Evolutionary conservation across 2,797 vertebrate species (phyloP).

Genomic region (Austrolebias charrua): DNA sequence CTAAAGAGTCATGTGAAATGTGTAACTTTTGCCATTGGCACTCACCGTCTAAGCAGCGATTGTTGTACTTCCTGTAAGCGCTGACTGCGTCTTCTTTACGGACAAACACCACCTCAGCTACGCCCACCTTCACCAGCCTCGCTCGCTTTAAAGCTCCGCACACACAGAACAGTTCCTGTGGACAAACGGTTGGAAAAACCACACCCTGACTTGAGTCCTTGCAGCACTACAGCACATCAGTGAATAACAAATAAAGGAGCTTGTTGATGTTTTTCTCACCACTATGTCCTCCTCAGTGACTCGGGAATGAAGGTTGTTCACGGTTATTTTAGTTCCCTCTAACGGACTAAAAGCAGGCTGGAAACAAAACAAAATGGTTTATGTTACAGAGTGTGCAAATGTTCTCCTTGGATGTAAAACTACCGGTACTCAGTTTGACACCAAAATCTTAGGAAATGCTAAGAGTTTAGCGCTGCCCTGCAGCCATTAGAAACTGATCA

Average conservation of each 20-base stretch:
- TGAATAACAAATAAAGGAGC: background rate
- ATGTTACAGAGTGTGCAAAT: background rate
- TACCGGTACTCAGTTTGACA: too few relatives aligned
- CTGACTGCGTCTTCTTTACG: slow-evolving; percentile 96
- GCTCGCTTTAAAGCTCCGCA: slow-evolving; percentile 96
- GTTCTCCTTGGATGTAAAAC: background rate
- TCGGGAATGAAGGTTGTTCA: slow-evolving; percentile 94
- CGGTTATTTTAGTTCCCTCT: slow-evolving; percentile 98
- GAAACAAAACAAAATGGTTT: background rate
- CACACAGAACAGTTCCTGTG: slow-evolving; percentile 95
- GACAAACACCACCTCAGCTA: slow-evolving; percentile 97
- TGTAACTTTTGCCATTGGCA: slow-evolving; percentile 24
- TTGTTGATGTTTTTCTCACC: slow-evolving; percentile 77
- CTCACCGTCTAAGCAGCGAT: slow-evolving; percentile 95
- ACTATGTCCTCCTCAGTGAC: slow-evolving; percentile 98
- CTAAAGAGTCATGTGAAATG: background rate
- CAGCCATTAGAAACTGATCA: too few relatives aligned
- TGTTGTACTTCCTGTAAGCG: slow-evolving; percentile 98
- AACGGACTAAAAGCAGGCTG: slow-evolving; percentile 89
- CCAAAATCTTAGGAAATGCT: too few relatives aligned
- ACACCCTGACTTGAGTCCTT: slow-evolving; percentile 23
- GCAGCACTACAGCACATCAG: background rate
- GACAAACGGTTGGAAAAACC: slow-evolving; percentile 19
- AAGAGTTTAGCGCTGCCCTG: too few relatives aligned
- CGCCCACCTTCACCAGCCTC: slow-evolving; percentile 89